Percentiles rank a stretch among this genome's conserved stretches.
phyloP scores from a whole-genome alignment of 2,113 vertebrate genomes.

The Raphicerus campestris region DNA sequence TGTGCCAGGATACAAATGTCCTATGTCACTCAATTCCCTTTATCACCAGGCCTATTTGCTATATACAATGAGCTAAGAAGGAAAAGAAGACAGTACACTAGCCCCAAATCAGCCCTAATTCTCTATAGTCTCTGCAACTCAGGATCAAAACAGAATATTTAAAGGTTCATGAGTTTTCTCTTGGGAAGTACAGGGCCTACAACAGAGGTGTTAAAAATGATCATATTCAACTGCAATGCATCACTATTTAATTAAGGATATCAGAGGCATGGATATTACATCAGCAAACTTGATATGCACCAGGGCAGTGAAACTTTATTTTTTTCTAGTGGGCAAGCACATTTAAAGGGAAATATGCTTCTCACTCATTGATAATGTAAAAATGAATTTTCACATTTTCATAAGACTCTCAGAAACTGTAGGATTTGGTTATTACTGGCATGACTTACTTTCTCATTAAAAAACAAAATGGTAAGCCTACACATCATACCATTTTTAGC shows the following conservation, averaged over 20 bases:
- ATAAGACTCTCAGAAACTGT: not conserved
- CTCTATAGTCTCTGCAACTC: not conserved
- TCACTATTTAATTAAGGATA: not conserved
- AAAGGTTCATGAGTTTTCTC: not conserved
- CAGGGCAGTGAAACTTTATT: not conserved
- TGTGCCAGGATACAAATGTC: not conserved
- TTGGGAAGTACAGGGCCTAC: accelerated
- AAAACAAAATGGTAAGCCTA: not conserved
- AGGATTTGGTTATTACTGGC: not conserved
- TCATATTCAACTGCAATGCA: accelerated
- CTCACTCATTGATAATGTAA: not conserved
- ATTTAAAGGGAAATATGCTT: not conserved
- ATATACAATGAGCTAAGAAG: not conserved
- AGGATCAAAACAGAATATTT: not conserved
- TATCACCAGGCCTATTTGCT: not conserved
- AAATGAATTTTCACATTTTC: not conserved
- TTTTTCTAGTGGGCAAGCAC: accelerated
- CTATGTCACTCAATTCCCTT: not conserved
- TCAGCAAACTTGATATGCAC: accelerated
- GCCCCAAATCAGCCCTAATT: not conserved
- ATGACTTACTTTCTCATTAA: not conserved
- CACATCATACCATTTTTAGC: not conserved
- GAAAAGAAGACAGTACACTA: not conserved
- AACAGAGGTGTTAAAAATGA: not conserved
- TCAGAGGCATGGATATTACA: not conserved